Evolutionary conservation across 2,113 vertebrate genomes (phyloP).

Genomic region (Lophius piscatorius): DNA sequence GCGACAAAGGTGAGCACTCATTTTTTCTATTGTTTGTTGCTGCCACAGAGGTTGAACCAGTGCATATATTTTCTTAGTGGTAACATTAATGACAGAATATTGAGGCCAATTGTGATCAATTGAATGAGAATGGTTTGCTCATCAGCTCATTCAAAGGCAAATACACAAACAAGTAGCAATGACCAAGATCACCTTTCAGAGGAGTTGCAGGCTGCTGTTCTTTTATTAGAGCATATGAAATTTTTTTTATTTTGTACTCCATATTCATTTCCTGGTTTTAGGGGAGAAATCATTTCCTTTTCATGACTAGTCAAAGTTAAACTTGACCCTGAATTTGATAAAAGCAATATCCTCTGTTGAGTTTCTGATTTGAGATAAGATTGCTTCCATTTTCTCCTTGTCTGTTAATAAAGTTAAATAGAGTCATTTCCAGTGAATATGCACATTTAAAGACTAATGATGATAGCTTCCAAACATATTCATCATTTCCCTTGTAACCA

Average conservation of each 20-base stretch:
- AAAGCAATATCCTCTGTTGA: conserved; percentile 42
- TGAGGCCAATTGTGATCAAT: conserved; percentile 56
- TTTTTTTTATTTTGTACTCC: conserved; percentile 46
- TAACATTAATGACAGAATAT: conserved; percentile 56
- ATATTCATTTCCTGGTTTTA: conserved; percentile 37
- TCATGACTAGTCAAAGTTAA: conserved; percentile 29
- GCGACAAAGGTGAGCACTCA: not conserved
- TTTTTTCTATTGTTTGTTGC: not conserved
- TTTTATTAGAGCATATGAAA: conserved; percentile 37
- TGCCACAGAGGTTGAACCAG: not conserved
- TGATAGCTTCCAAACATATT: conserved; percentile 55
- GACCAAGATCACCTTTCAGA: conserved; percentile 22
- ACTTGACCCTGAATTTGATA: conserved; percentile 39
- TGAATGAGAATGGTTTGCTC: conserved; percentile 41
- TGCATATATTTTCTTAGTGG: conserved; percentile 35
- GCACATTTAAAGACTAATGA: conserved; percentile 54
- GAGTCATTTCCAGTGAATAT: conserved; percentile 44
- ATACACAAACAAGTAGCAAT: conserved; percentile 36
- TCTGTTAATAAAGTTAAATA: conserved; percentile 57
- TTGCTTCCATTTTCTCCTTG: conserved; percentile 27
- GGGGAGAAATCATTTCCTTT: conserved; percentile 26
- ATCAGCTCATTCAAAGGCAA: conserved; percentile 45
- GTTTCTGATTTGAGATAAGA: conserved; percentile 58
- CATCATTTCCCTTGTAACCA: conserved; percentile 25
- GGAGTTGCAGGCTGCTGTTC: conserved; percentile 9